Evolutionary conservation across 1,140 invertebrate genomes (phyloP).

Genomic region (Cyclargus thomasi): DNA sequence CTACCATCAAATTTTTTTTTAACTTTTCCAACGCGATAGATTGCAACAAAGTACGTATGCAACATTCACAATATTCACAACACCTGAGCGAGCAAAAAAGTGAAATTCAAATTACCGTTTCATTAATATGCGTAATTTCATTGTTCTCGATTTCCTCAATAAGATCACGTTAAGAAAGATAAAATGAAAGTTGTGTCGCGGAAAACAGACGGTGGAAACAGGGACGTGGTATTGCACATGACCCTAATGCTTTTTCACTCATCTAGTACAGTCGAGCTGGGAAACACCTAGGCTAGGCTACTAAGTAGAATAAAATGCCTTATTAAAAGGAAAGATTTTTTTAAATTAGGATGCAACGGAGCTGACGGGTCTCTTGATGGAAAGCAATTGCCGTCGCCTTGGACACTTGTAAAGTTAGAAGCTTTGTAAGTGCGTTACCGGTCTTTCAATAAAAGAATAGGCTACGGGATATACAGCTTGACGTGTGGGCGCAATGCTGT

Average conservation of each 20-base stretch:
- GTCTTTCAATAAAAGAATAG: too few species aligned
- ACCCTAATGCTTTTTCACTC: slow-evolving; percentile 20
- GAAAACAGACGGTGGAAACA: slow-evolving; percentile 25
- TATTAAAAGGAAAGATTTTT: too few species aligned
- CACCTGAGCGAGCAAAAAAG: slow-evolving; percentile 14
- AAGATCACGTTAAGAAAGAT: slow-evolving; percentile 19
- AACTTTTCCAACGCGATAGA: not conserved
- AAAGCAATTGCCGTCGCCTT: too few species aligned
- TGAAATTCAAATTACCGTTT: slow-evolving; percentile 8
- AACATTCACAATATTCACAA: slow-evolving; percentile 1
- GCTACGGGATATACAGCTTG: too few species aligned
- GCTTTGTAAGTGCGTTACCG: too few species aligned
- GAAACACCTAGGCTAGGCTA: not conserved
- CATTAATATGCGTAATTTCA: slow-evolving; percentile 17
- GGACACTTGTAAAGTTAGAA: too few species aligned
- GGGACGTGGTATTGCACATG: slow-evolving; percentile 20
- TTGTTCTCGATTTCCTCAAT: slow-evolving; percentile 20
- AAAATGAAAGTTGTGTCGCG: slow-evolving; percentile 26
- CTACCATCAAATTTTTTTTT: too few species aligned
- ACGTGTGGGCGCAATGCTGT: too few species aligned
- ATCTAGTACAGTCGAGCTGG: slow-evolving; percentile 12
- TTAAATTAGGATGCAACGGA: too few species aligned
- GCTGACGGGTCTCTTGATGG: too few species aligned
- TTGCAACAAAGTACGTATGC: not conserved
- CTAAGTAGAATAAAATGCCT: too few species aligned